phyloP scores from a whole-genome alignment of 2,797 vertebrate species.

The Tamandua tetradactyla region DNA sequence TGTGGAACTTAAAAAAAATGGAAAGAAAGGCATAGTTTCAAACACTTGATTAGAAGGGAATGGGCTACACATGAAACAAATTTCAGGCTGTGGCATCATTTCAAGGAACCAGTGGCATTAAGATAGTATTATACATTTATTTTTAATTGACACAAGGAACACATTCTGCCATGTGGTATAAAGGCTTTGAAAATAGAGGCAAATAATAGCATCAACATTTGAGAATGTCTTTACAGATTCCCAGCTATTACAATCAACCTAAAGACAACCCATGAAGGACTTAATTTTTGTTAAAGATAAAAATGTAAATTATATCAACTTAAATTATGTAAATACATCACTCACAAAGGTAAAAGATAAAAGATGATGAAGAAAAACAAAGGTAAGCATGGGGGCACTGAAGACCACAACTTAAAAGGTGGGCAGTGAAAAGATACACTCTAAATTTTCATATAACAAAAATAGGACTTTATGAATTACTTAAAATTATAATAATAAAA shows the following conservation, averaged over 20 bases:
- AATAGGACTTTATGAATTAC: neutral
- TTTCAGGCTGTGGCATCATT: neutral
- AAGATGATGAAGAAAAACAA: no score
- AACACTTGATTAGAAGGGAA: neutral
- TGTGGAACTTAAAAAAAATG: neutral
- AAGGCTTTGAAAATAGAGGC: neutral
- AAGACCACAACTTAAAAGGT: neutral
- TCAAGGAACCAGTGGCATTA: neutral
- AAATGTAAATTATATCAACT: neutral
- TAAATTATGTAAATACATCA: neutral
- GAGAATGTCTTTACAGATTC: neutral
- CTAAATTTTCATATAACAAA: neutral
- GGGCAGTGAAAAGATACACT: neutral
- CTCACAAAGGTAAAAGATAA: neutral
- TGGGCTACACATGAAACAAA: neutral
- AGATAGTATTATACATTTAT: neutral
- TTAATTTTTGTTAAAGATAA: neutral
- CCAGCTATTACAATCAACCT: neutral
- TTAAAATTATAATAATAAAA: neutral
- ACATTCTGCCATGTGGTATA: no score
- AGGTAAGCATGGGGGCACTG: neutral
- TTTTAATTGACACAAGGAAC: neutral
- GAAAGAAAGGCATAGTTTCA: no score
- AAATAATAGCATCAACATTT: neutral
- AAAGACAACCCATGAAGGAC: neutral